Percentiles rank a stretch among this genome's conserved stretches.
Evolutionary conservation across 2,888 invertebrate species (phyloP).

Genomic region (Stenotaenia linearis): DNA sequence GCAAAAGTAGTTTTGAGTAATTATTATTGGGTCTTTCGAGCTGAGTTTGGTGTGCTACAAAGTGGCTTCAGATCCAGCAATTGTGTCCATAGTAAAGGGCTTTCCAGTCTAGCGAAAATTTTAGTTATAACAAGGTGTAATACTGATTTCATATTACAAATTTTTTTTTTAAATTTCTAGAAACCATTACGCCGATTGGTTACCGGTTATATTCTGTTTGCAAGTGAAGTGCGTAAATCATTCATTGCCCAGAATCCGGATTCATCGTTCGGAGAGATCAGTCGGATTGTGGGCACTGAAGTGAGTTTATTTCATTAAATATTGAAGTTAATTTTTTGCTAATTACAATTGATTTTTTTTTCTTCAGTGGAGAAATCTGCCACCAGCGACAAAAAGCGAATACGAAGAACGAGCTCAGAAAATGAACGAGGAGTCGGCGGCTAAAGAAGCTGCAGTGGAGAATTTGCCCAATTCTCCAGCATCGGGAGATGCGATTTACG

Average conservation of each 20-base stretch:
- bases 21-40: too few species aligned
- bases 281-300: conserved; percentile 65
- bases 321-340: not conserved
- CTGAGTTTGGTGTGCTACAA: too few species aligned
- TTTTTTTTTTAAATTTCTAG: conserved; percentile 39
- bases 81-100: too few species aligned
- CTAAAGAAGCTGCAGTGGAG: conserved; percentile 53
- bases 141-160: too few species aligned
- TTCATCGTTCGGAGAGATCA: conserved; percentile 81
- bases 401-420: conserved; percentile 91
- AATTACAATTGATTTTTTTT: not conserved
- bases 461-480: conserved; percentile 47
- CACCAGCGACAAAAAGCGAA: conserved; percentile 77
- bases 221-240: conserved; percentile 88
- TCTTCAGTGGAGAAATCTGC: conserved; percentile 81
- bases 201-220: conserved; percentile 96
- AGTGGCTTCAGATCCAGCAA: too few species aligned
- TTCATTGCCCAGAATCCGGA: conserved; percentile 92
- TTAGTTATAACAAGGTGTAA: too few species aligned
- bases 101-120: too few species aligned
- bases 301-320: conserved; percentile 46
- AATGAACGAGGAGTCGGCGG: conserved; percentile 79
- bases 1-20: too few species aligned
- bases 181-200: conserved; percentile 56
- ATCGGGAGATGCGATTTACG: conserved; percentile 56